Conservation (phyloP, 2,113 vertebrate genomes). For the Glaucidium brasilianum region DNA sequence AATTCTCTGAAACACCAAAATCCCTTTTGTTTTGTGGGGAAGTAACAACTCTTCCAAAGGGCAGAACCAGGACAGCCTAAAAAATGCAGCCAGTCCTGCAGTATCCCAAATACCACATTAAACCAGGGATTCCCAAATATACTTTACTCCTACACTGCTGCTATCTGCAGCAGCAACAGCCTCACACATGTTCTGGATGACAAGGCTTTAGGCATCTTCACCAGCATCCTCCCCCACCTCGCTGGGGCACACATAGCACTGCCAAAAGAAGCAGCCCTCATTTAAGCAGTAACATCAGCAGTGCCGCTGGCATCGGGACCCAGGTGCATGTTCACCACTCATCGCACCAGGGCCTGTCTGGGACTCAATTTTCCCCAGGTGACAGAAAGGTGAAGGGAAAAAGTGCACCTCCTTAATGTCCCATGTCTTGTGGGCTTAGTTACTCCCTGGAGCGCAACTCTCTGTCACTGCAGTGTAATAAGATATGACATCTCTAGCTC, state of each 20-base stretch:
- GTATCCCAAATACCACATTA: background rate
- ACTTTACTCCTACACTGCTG: background rate
- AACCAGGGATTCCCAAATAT: background rate
- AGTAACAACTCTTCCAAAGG: background rate
- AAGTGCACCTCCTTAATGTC: accelerated
- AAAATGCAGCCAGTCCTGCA: background rate
- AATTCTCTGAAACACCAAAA: background rate
- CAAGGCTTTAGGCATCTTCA: background rate
- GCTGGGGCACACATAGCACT: accelerated
- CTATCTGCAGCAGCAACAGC: background rate
- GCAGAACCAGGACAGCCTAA: background rate
- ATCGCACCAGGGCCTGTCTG: background rate
- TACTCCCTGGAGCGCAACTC: background rate
- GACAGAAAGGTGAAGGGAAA: background rate
- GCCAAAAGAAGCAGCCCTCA: background rate
- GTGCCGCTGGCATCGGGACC: background rate
- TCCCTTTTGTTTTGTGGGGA: background rate
- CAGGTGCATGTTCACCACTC: background rate
- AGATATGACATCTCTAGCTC: background rate
- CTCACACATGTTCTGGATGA: background rate
- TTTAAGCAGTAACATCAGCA: background rate
- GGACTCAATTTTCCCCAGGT: background rate
- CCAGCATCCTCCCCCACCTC: background rate
- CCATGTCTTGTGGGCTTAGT: background rate
- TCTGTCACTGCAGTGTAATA: background rate